Conservation (phyloP, 2,888 invertebrate species). For the Nemapogon koenigi region DNA sequence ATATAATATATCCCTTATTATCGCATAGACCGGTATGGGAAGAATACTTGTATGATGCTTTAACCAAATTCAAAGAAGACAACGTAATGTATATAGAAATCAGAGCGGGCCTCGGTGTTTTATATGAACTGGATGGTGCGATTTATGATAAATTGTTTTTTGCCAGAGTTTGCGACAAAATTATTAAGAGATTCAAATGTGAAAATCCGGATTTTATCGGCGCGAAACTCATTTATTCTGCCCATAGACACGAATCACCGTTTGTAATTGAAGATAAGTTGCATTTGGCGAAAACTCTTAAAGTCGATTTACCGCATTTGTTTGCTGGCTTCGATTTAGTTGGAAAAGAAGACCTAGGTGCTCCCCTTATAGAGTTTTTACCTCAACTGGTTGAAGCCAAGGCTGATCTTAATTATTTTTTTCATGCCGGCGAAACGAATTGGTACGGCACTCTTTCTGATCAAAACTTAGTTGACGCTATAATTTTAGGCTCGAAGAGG, state of each 20-base stretch:
- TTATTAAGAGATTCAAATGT: slow-evolving; percentile 46
- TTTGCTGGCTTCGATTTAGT: slow-evolving; percentile 75
- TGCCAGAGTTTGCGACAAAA: slow-evolving; percentile 47
- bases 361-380: slow-evolving; percentile 57
- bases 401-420: slow-evolving; percentile 61
- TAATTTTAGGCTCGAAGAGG: slow-evolving; percentile 67
- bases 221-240: slow-evolving; percentile 64
- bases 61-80: slow-evolving; percentile 61
- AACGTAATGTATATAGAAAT: slow-evolving; percentile 67
- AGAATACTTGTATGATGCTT: slow-evolving; percentile 56
- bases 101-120: slow-evolving; percentile 49
- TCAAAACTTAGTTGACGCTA: slow-evolving; percentile 70
- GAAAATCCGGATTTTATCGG: slow-evolving; percentile 63
- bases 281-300: slow-evolving; percentile 18
- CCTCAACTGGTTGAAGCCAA: slow-evolving; percentile 44
- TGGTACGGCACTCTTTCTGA: slow-evolving; percentile 66
- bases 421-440: slow-evolving; percentile 75
- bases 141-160: slow-evolving; percentile 43
- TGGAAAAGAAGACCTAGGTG: slow-evolving; percentile 70
- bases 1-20: slow-evolving; percentile 41
- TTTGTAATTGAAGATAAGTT: slow-evolving; percentile 34
- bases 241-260: slow-evolving; percentile 34
- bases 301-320: slow-evolving; percentile 57
- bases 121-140: slow-evolving; percentile 63
- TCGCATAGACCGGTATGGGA: slow-evolving; percentile 59